phyloP scores from a whole-genome alignment of 1,140 invertebrate genomes.

The Brachionus plicatilis region DNA sequence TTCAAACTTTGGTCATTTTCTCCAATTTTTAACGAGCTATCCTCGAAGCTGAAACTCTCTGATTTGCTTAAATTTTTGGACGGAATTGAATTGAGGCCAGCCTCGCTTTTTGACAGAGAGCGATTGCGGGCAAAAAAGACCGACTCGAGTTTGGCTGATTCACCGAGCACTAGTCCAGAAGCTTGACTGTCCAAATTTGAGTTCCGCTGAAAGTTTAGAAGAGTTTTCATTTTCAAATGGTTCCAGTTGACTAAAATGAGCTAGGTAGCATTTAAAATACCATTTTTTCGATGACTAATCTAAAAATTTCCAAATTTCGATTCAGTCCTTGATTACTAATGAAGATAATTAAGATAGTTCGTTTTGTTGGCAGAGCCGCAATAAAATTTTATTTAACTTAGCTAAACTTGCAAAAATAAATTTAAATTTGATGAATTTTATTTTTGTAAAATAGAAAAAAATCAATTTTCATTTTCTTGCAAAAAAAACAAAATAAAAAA shows the following conservation, averaged over 20 bases:
- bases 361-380: not conserved
- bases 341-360: not conserved
- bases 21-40: not conserved
- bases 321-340: not conserved
- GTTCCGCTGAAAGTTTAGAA: not conserved
- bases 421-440: slow-evolving; percentile 1
- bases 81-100: not conserved
- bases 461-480: not conserved
- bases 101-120: not conserved
- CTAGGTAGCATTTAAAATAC: not conserved
- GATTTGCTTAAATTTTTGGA: not conserved
- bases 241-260: not conserved
- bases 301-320: not conserved
- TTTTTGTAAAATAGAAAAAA: not conserved
- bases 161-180: not conserved
- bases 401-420: not conserved
- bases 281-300: not conserved
- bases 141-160: not conserved
- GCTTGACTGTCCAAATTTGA: not conserved
- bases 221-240: slow-evolving; percentile 16
- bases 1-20: not conserved
- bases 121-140: not conserved
- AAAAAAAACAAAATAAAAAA: slow-evolving; percentile 14
- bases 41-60: not conserved
- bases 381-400: not conserved